Percentiles rank a stretch among this genome's conserved stretches.
Evolutionary conservation across 1,140 invertebrate genomes (phyloP).

Genomic region (Onthophagus taurus): DNA sequence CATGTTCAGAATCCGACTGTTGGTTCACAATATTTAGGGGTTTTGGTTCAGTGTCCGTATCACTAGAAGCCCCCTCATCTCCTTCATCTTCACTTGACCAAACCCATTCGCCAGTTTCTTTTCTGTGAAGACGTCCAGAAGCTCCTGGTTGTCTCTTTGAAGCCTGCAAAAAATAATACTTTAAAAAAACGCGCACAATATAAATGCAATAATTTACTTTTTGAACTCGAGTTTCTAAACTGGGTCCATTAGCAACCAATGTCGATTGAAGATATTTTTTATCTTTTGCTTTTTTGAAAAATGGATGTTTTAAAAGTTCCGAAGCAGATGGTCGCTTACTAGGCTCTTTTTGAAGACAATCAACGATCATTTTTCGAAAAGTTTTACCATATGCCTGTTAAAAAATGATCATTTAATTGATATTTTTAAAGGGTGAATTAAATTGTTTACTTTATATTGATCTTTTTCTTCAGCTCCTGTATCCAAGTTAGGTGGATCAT

Average conservation of each 20-base stretch:
- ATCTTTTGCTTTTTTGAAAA: slow-evolving; percentile 99
- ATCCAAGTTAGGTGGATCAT: slow-evolving; percentile 95
- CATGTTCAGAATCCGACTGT: slow-evolving; percentile 58
- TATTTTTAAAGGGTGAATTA: not conserved
- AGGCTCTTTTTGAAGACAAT: slow-evolving; percentile 93
- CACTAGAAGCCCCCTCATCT: slow-evolving; percentile 50
- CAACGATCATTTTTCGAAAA: slow-evolving; percentile 90
- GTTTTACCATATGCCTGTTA: slow-evolving; percentile 82
- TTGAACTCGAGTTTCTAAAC: slow-evolving; percentile 78
- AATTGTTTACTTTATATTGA: slow-evolving; percentile 68
- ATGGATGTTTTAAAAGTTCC: slow-evolving; percentile 96
- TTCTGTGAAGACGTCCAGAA: slow-evolving; percentile 84
- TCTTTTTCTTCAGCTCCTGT: slow-evolving; percentile 93
- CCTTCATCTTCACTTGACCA: slow-evolving; percentile 91
- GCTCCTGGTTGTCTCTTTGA: slow-evolving; percentile 79
- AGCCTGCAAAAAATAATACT: slow-evolving; percentile 41
- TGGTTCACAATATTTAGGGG: slow-evolving; percentile 76
- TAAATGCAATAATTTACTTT: slow-evolving; percentile 49
- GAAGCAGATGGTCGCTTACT: slow-evolving; percentile 90
- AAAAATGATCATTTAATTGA: not conserved
- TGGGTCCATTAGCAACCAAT: slow-evolving; percentile 76
- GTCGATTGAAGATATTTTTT: slow-evolving; percentile 89
- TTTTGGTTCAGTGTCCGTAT: slow-evolving; percentile 43
- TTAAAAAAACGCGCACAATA: not conserved
- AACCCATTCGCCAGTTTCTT: slow-evolving; percentile 94